phyloP scores from a whole-genome alignment of 2,797 vertebrate genomes.

The Crocidura indochinensis region DNA sequence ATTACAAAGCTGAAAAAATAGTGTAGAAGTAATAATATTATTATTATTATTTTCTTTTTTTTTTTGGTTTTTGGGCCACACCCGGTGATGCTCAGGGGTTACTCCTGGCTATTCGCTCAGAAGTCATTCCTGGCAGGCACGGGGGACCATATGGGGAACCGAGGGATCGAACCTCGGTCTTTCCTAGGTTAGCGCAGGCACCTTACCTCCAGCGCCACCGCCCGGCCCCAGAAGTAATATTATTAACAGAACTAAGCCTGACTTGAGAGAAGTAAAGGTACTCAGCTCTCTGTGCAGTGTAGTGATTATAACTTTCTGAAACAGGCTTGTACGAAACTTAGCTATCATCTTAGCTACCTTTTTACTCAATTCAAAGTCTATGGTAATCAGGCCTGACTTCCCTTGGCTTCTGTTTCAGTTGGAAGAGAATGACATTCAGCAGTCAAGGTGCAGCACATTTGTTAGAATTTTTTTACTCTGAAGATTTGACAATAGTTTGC shows the following conservation, averaged over 20 bases:
- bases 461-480: conserved; percentile 20
- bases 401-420: conserved; percentile 3
- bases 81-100: too few species aligned
- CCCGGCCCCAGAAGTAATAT: too few species aligned
- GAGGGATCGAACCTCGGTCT: too few species aligned
- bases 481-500: conserved; percentile 28
- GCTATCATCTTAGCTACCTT: neutral
- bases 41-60: too few species aligned
- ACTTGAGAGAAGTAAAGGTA: too few species aligned
- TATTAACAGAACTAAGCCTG: neutral
- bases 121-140: too few species aligned
- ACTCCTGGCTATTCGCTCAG: too few species aligned
- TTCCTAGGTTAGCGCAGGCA: too few species aligned
- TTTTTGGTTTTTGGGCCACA: too few species aligned
- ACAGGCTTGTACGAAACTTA: neutral
- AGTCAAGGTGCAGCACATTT: neutral
- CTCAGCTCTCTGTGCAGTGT: too few species aligned
- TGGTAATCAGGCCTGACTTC: neutral
- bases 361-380: neutral
- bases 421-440: conserved; percentile 24
- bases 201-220: too few species aligned
- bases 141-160: too few species aligned
- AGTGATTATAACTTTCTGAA: neutral
- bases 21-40: neutral
- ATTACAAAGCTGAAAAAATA: conserved; percentile 4